A percentile compares a stretch with the other conserved stretches of the same genome.
phyloP scores from a whole-genome alignment of 2,797 vertebrate genomes.

The Dryobates pubescens region DNA sequence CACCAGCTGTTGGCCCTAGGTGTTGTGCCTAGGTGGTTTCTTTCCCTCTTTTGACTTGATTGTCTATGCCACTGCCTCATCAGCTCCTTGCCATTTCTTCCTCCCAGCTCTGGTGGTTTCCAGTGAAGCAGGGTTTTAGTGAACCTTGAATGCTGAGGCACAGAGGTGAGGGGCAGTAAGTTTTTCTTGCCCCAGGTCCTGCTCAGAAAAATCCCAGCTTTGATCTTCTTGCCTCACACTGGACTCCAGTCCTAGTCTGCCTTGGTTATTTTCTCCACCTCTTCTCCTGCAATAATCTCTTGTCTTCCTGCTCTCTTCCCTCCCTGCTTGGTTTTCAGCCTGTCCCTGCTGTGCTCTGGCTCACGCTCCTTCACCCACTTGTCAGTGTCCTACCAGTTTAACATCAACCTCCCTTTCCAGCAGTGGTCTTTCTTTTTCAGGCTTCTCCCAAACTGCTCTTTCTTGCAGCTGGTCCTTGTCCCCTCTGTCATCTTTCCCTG shows the following conservation, averaged over 20 bases:
- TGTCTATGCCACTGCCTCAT: neutral
- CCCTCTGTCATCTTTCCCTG: neutral
- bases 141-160: neutral
- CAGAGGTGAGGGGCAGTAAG: neutral
- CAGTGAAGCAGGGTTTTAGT: neutral
- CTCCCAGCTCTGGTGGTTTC: neutral
- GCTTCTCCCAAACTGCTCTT: neutral
- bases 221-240: neutral
- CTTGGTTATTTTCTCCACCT: neutral
- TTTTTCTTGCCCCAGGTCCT: neutral
- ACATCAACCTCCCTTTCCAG: neutral
- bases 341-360: neutral
- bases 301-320: neutral
- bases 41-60: neutral
- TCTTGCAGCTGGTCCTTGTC: neutral
- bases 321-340: neutral
- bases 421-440: neutral
- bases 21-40: neutral
- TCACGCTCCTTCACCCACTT: neutral
- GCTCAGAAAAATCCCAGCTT: neutral
- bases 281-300: neutral
- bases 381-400: neutral
- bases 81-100: neutral
- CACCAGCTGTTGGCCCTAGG: neutral
- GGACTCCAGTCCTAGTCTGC: neutral